Base-by-base conservation (phyloP, 2,888 invertebrate genomes). In the Ectemnius cavifrons region DNA sequence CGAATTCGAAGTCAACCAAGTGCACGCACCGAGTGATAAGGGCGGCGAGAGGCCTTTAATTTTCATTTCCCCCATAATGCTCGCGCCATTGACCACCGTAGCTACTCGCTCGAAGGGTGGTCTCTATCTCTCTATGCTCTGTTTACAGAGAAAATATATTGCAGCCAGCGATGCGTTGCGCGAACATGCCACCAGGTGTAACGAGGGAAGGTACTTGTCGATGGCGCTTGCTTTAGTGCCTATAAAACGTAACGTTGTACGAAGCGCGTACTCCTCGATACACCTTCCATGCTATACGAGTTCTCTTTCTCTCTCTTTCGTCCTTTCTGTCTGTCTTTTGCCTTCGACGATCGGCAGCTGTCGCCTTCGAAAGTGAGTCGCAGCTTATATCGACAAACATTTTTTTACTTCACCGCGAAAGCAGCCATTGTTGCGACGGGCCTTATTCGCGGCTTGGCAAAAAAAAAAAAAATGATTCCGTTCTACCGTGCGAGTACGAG, bases 281-380 rank as follows among this genome's bases (percentile, higher is more conserved):
- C n/a, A 47, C 47, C n/a, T 47, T 47, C 52, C 16, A 37, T 8
- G 37, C 8, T 37, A 37, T 37, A 37, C 52, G 52, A 52, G 16
- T 56, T 64, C 46, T 56, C 45, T 66, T 56, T 77, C 76, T 63
- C 46, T 71, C 70, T 63, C 72, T 67, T 65, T n/a, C 77, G 71
- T 57, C 72, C 66, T 72, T 63, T 65, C 23, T 47, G 20, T 67
- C 62, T 67, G 45, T 58, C 61, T 58, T 60, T 58, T 60, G 63
- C 72, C 67, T 64, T 77, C 18, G 13, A 72, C 72, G 71, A 79
- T 79, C 80, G 70, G 73, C 83, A 82, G 81, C 81, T 81, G 83
- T 77, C 77, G 66, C 49, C 20, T 63, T 67, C 72, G 76, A 81
- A 83, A 83, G 79, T 83, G 73, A 74, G 79, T 78, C 52, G 52